Percentiles rank a stretch among this genome's conserved stretches.
Conservation (phyloP, 2,888 invertebrate species). For the Allolobophora icterica region DNA sequence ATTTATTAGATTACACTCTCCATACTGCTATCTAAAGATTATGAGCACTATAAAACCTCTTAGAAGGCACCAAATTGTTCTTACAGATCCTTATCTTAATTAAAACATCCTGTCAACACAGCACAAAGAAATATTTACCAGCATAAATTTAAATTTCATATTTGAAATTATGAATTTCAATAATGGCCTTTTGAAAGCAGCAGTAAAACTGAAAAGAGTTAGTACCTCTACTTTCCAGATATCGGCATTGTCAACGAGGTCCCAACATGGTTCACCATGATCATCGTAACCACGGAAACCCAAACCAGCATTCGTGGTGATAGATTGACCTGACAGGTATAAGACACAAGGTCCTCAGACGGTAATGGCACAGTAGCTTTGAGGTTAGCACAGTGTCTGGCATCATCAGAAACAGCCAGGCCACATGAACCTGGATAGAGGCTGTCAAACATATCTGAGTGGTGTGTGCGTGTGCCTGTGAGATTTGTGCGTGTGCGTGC, state of each 20-base stretch:
- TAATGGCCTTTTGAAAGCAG: too few species aligned
- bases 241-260: slow-evolving; percentile 88
- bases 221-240: slow-evolving; percentile 85
- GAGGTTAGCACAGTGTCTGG: not conserved
- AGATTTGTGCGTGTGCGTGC: too few species aligned
- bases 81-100: not conserved
- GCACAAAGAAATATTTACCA: not conserved
- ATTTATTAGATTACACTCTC: not conserved
- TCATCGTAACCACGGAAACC: slow-evolving; percentile 82
- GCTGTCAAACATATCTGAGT: not conserved
- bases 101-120: not conserved
- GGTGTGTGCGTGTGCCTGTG: not conserved
- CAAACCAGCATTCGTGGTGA: slow-evolving; percentile 92
- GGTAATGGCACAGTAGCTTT: not conserved
- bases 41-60: not conserved
- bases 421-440: not conserved
- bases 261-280: slow-evolving; percentile 82
- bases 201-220: not conserved
- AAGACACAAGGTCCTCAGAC: slow-evolving; percentile 64
- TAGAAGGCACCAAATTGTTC: not conserved
- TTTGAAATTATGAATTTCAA: too few species aligned
- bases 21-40: not conserved
- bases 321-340: slow-evolving; percentile 77
- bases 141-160: not conserved
- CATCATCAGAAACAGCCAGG: not conserved